Evolutionary conservation across 1,140 invertebrate species (phyloP).

Genomic region (Ips nitidus): DNA sequence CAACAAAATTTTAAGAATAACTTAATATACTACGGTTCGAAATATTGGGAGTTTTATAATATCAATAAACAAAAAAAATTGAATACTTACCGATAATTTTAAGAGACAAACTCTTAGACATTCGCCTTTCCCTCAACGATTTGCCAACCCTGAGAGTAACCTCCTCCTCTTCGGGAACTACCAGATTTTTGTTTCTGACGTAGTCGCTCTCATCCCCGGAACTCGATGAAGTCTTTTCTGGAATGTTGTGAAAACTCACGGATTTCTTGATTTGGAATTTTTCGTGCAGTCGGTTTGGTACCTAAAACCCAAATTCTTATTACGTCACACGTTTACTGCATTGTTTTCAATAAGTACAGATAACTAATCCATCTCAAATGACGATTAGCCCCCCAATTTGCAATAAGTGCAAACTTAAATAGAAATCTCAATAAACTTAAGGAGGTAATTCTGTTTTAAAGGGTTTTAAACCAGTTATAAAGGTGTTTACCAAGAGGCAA

Average conservation of each 20-base stretch:
- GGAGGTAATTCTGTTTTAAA: no score
- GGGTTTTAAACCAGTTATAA: neutral
- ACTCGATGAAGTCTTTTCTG: slow-evolving; percentile 31
- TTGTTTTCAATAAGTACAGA: no score
- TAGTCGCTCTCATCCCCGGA: slow-evolving; percentile 15
- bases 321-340: no score
- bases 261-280: slow-evolving; percentile 34
- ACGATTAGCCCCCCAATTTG: no score
- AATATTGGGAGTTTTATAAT: neutral
- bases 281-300: slow-evolving; percentile 2
- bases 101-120: slow-evolving; percentile 43
- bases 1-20: no score
- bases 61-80: neutral
- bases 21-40: no score
- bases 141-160: slow-evolving; percentile 32
- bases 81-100: slow-evolving; percentile 33
- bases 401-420: no score
- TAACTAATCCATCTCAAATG: no score
- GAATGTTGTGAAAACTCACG: slow-evolving; percentile 35
- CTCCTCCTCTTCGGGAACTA: slow-evolving; percentile 20
- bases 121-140: slow-evolving; percentile 41
- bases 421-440: no score
- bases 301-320: slow-evolving; percentile 19
- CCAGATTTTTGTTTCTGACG: slow-evolving; percentile 4
- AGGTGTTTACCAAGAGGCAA: neutral